Percentiles rank a stretch among this genome's conserved stretches.
Conservation (phyloP, 2,797 vertebrate genomes). For the Malacoctenus gilli region DNA sequence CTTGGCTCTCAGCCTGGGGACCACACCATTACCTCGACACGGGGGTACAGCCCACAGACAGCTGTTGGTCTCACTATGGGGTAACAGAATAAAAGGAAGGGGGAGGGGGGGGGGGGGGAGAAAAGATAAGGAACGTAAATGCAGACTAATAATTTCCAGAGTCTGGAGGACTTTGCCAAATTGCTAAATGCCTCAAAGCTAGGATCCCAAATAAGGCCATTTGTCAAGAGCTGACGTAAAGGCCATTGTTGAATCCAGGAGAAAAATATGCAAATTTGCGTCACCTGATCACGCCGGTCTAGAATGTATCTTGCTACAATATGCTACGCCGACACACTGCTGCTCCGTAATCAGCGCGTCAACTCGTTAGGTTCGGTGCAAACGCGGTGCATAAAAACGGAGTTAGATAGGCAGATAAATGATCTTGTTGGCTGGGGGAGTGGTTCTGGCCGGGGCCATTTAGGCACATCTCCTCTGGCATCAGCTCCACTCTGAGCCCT, state of each 20-base stretch:
- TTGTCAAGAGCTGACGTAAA: no score
- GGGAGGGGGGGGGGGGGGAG: no score
- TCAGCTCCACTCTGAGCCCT: conserved; percentile 42
- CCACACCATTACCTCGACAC: conserved; percentile 65
- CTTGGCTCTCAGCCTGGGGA: conserved; percentile 53
- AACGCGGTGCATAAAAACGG: conserved; percentile 49
- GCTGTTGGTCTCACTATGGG: conserved; percentile 51
- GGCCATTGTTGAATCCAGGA: neutral
- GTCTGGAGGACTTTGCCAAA: conserved; percentile 23
- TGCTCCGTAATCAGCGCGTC: conserved; percentile 11
- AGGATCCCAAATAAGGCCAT: no score
- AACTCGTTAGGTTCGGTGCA: conserved; percentile 32
- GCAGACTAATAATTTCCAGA: conserved; percentile 29
- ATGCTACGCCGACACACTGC: conserved; percentile 1
- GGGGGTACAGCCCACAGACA: conserved; percentile 59
- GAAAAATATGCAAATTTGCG: neutral
- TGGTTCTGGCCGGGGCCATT: conserved; percentile 45
- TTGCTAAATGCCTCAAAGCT: conserved; percentile 12
- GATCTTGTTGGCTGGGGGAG: conserved; percentile 48
- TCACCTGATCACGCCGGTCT: no score
- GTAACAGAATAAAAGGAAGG: no score
- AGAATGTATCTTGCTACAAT: no score
- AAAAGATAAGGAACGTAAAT: conserved; percentile 44
- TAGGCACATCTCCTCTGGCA: conserved; percentile 62
- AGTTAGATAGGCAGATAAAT: conserved; percentile 56